A percentile compares a stretch with the other conserved stretches of the same genome.
Conservation (phyloP, 2,888 invertebrate species). For the Rosalia funebris region DNA sequence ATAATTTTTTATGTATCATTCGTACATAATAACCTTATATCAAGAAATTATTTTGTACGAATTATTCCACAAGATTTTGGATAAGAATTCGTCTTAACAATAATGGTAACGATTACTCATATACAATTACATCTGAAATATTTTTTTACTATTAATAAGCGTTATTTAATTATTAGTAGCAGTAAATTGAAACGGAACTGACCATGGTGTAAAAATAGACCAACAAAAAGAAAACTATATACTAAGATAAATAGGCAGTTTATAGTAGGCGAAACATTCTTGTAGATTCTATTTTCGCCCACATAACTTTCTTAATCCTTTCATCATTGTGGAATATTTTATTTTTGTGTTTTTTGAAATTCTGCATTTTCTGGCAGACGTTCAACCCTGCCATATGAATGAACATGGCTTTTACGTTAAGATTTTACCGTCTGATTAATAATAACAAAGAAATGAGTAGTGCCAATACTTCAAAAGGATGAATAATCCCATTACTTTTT, state of each 20-base stretch:
- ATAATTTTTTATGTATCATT: too few species aligned
- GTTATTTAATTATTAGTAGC: too few species aligned
- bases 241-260: conserved; percentile 32
- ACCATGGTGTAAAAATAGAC: conserved; percentile 7
- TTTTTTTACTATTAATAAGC: too few species aligned
- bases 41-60: too few species aligned
- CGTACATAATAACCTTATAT: too few species aligned
- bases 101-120: too few species aligned
- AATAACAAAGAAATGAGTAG: too few species aligned
- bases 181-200: conserved; percentile 1
- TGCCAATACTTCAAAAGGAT: too few species aligned
- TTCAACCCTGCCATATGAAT: conserved; percentile 56
- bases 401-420: conserved; percentile 49
- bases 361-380: conserved; percentile 50
- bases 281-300: conserved; percentile 47
- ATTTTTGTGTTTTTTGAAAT: conserved; percentile 39
- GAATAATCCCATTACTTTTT: conserved; percentile 19
- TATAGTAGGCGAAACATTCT: conserved; percentile 40
- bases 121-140: too few species aligned
- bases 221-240: conserved; percentile 5
- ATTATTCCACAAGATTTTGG: too few species aligned
- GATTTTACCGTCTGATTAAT: conserved; percentile 21
- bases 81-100: too few species aligned
- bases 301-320: conserved; percentile 48
- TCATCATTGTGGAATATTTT: conserved; percentile 49